Evolutionary conservation across 2,113 vertebrate genomes (phyloP), one percentile per base, ranked within the genome.

Genomic region (Nipponia nippon): DNA sequence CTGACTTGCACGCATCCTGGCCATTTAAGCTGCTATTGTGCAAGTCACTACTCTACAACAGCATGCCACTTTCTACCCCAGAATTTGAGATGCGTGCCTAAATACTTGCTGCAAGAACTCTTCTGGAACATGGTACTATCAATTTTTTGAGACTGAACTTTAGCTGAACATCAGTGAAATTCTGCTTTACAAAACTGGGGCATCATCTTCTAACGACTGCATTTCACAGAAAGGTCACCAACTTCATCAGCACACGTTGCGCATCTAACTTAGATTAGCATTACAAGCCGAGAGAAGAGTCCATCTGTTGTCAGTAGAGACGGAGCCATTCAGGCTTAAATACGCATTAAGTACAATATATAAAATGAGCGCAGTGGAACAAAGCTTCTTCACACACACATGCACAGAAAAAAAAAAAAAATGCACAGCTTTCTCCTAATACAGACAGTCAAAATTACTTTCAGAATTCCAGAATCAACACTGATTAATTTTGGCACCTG

Each of bases 141-240:
- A 1, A 0, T 47, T 69, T 83, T 36, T 42, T 5, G 34, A 56
- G 78, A 9, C 0, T 56, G 61, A 72, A 79, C 27, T 84, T 75
- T 4, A 71, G 76, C 59, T 40, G 72, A 93, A 67, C 30, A n/a
- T 29, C 30, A 63, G n/a, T 2, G 2, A 85, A 93, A 89, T 70
- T 52, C 83, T 70, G 85, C 53, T 79, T 80, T 80, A 52, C 49
- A 27, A 52, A 95, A 93, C 42, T 13, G 75, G 55, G 90, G 83
- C 2, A 14, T 73, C 55, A 63, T 46, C 55, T 77, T 50, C 62
- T 42, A 83, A 83, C 53, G 90, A 77, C 29, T 59, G 82, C 81
- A 38, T 70, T 83, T 89, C 85, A 40, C 58, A 67, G 90, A 90
- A 93, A 90, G 93, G 93, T 94, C 93, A 92, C 50, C 78, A 87